These are phyloP conservation scores for Emydocephalus ijimae DNA, from an alignment of 2,113 vertebrate genomes.

Conservation along the genomic window DNA sequence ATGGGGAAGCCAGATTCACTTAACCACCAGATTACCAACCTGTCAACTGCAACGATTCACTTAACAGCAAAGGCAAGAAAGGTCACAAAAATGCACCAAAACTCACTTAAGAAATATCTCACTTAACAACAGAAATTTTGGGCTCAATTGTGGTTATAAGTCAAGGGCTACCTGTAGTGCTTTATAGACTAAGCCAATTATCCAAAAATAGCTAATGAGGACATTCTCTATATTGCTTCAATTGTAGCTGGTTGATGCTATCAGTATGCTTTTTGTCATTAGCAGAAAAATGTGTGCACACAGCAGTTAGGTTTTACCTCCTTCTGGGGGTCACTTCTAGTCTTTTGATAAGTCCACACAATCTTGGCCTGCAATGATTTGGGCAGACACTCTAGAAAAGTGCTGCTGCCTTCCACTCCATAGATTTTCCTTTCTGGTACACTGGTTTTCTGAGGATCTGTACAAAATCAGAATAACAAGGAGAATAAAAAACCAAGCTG, in stretches of 20 bases:
- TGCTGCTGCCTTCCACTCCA: conserved; percentile 89
- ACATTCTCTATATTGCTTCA: neutral
- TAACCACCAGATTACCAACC: neutral
- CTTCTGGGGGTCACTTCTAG: conserved; percentile 66
- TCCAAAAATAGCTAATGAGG: neutral
- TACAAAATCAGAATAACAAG: neutral
- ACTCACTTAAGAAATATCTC: neutral
- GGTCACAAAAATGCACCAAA: neutral
- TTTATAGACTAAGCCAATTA: neutral
- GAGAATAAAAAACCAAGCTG: too few relatives aligned
- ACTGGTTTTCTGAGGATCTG: conserved; percentile 78
- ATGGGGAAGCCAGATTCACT: neutral
- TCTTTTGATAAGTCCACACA: conserved; percentile 87
- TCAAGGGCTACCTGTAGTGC: neutral
- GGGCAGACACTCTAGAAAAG: conserved; percentile 92
- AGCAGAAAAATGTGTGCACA: neutral
- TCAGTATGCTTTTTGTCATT: neutral
- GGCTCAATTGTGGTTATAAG: neutral
- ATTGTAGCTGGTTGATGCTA: neutral
- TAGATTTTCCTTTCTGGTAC: conserved; percentile 84
- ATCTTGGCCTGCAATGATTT: conserved; percentile 89
- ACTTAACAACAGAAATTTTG: neutral
- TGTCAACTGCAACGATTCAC: neutral
- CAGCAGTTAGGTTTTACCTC: conserved; percentile 69
- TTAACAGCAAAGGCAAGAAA: neutral